Percentiles rank a stretch among this genome's conserved stretches.
Evolutionary conservation across 2,797 vertebrate species (phyloP).

Genomic region (Craterocephalus amniculus): DNA sequence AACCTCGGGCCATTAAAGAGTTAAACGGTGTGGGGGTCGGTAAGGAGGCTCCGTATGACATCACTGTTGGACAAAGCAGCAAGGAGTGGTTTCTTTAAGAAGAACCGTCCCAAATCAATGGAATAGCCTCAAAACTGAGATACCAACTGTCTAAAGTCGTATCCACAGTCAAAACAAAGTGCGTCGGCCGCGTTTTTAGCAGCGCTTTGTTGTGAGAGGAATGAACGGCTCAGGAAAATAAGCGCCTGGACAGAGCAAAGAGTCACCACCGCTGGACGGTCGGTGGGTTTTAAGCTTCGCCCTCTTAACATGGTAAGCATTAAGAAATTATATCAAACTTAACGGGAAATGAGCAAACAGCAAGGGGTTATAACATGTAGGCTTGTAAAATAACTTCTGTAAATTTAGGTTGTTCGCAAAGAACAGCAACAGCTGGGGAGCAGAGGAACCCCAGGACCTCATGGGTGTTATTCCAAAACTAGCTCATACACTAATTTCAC

Average conservation of each 20-base stretch:
- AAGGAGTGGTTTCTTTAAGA: slow-evolving; percentile 77
- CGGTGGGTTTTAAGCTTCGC: slow-evolving; percentile 58
- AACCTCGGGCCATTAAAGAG: slow-evolving; percentile 33
- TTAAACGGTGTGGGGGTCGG: slow-evolving; percentile 55
- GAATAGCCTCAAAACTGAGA: slow-evolving; percentile 26
- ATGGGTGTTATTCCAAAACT: neutral
- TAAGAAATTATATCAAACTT: neutral
- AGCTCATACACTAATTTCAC: neutral
- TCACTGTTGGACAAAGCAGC: slow-evolving; percentile 76
- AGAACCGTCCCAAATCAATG: slow-evolving; percentile 67
- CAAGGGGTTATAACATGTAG: neutral
- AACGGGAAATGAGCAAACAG: neutral
- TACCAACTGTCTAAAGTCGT: neutral
- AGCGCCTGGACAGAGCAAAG: slow-evolving; percentile 35
- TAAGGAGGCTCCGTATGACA: slow-evolving; percentile 59
- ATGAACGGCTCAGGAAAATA: slow-evolving; percentile 40
- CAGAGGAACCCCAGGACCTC: slow-evolving; percentile 15
- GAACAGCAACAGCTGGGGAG: slow-evolving; percentile 60
- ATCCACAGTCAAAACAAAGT: neutral
- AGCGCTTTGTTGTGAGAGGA: slow-evolving; percentile 13
- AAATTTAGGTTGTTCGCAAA: slow-evolving; percentile 20
- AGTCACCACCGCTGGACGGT: slow-evolving; percentile 62
- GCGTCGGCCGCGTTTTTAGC: neutral
- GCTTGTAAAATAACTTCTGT: neutral
- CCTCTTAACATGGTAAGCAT: slow-evolving; percentile 73